Base-by-base conservation (phyloP, 2,113 vertebrate species). In the Lepus timidus region DNA sequence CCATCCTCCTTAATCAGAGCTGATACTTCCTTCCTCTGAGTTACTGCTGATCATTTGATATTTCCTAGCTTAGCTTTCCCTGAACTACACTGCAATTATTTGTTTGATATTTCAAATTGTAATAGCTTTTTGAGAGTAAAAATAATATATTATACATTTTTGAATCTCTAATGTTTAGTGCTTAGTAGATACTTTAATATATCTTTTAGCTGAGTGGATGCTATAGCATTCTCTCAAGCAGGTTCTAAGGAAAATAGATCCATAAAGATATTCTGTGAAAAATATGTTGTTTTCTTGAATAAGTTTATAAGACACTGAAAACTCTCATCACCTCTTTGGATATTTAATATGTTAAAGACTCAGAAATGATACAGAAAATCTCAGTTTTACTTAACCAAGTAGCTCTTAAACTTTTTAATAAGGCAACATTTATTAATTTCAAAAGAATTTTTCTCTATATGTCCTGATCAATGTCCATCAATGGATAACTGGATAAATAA, bases 331-430 rank as follows among this genome's bases (percentile, higher is more conserved):
- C 10, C 10, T 70, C 6, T 4, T 73, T 90, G n/a, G 25, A 3
- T 13, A 79, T 36, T 52, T 64, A 27, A 14, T 67, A n/a, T 79
- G 16, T 71, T 70, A 82, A 84, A 74, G 52, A 86, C 16, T 74
- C 27, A 78, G 44, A 84, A 88, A 61, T 80, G 9, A 71, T 81
- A 82, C 3, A 82, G 25, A 51, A 51, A 78, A 58, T 9, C 6
- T 44, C 67, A 91, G 31, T 85, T 85, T 93, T 93, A 75, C 17
- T 85, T 85, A 67, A 80, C 22, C 8, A 79, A 84, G 4, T 85
- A 3, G 65, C 29, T 71, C 23, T 10, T 22, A 71, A 23, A 61
- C 4, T 19, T 84, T 94, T 87, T 20, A 33, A 82, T 76, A 3
- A 76, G 13, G 25, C 78, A 78, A 36, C 88, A 67, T 5, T n/a